Percentiles rank a stretch among this genome's conserved stretches.
Conservation (phyloP, 1,140 invertebrate genomes). For the Zeugodacus cucurbitae region DNA sequence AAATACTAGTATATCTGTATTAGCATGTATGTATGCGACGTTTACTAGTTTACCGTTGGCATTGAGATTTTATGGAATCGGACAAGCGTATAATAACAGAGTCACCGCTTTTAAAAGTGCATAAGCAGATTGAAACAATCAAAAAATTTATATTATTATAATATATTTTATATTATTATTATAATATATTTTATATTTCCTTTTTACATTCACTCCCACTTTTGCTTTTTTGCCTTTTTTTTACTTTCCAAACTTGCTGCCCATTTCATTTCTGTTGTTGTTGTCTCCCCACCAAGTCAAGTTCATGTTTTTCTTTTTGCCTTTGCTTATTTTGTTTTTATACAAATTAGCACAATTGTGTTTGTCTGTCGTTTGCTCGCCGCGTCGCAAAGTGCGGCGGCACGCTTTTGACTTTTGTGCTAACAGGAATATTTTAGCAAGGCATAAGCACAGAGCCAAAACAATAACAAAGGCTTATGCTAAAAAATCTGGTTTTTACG, state of each 20-base stretch:
- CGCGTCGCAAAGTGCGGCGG: background rate
- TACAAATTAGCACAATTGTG: background rate
- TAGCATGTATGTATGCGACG: background rate
- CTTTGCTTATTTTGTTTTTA: background rate
- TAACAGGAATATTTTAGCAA: background rate
- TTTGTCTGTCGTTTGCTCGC: background rate
- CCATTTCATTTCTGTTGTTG: background rate
- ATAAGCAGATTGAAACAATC: background rate
- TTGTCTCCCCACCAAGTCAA: background rate
- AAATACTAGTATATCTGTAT: background rate
- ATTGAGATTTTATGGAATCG: background rate
- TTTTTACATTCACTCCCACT: too few relatives aligned
- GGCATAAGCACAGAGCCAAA: background rate
- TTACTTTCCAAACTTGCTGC: background rate
- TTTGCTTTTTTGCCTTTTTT: background rate
- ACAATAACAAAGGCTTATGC: background rate
- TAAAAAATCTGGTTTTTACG: background rate
- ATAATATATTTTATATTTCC: too few relatives aligned
- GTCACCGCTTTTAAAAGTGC: background rate
- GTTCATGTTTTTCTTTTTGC: background rate
- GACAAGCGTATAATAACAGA: background rate
- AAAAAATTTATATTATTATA: too few relatives aligned
- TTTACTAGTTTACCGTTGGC: too few relatives aligned
- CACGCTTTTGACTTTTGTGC: conserved; percentile 34
- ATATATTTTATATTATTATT: too few relatives aligned